Base-by-base conservation (phyloP, 1,140 invertebrate species). In the Mamestra configurata region DNA sequence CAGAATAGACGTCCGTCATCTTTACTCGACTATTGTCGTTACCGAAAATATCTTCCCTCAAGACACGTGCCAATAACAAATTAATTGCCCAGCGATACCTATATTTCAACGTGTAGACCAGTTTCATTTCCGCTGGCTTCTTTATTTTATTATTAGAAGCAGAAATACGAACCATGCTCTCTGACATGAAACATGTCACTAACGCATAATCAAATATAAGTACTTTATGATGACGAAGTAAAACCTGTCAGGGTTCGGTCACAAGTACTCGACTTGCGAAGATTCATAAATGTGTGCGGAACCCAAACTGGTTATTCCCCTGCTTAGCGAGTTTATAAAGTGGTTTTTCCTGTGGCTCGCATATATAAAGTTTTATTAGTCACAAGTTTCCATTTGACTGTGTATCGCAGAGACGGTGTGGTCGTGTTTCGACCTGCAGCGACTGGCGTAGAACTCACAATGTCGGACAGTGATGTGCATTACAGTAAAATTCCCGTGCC, bases 391-490 rank as follows among this genome's bases (percentile, higher is more conserved):
- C 53, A 57, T 57, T 57, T 57, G 53, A 15, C 22, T 22, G 4
- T 57, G 22, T 22, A 57, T 24, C 53, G 53, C 10, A 24, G 53
- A 24, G 53, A 57, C 11, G 22, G 53, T 5, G 8, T 24, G 53
- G 22, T 13, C 24, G 53, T 57, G 10, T 27, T 57, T 27, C 8
- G 22, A 24, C 13, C 22, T 49, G 15, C 43, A 49, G 43, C 43
- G 13, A 1, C 15, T 49, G 43, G 43, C 43, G 43, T 5, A n/a
- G n/a, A 49, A n/a, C 13, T 49, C 43, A 49, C 20, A 24, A 57
- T 57, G 53, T 57, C 53, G 18, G 53, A 57, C 18, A 27, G 53
- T 57, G 53, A 57, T 22, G 53, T 57, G 22, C 53, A 57, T 24
- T 57, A 57, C 22, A 57, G 53, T 3, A 22, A 24, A 4, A 57